Conservation (phyloP, 2,113 vertebrate genomes). For the Labeo catla region DNA sequence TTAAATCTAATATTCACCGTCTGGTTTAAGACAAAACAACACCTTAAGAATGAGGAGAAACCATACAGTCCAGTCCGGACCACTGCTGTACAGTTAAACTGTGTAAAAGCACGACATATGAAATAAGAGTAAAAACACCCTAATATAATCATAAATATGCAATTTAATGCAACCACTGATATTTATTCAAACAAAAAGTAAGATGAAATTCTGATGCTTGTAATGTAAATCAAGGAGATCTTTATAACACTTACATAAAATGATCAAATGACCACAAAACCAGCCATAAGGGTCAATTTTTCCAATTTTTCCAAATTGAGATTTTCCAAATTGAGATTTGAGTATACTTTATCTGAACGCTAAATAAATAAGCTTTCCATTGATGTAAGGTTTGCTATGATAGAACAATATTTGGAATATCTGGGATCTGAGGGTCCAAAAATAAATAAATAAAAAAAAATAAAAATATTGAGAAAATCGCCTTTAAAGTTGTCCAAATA, state of each 20-base stretch:
- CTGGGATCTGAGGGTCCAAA: no score
- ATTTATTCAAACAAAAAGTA: background rate
- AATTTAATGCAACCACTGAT: background rate
- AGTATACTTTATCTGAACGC: no score
- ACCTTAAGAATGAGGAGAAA: background rate
- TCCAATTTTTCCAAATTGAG: no score
- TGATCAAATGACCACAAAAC: no score
- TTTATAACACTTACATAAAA: background rate
- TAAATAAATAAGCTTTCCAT: no score
- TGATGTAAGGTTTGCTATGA: no score
- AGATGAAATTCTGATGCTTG: background rate
- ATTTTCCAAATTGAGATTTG: no score
- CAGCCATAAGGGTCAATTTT: no score
- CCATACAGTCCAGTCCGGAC: background rate
- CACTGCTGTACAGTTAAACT: background rate
- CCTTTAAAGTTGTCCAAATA: no score
- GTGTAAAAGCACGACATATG: background rate
- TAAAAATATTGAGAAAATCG: no score
- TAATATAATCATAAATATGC: background rate
- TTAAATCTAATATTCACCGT: conserved; percentile 73
- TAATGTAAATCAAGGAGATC: background rate
- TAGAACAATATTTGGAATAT: no score
- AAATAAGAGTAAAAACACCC: background rate
- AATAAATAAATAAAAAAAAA: no score
- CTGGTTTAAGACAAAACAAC: conserved; percentile 52